A percentile compares a stretch with the other conserved stretches of the same genome.
phyloP scores from a whole-genome alignment of 2,113 vertebrate species.

The Laterallus jamaicensis region DNA sequence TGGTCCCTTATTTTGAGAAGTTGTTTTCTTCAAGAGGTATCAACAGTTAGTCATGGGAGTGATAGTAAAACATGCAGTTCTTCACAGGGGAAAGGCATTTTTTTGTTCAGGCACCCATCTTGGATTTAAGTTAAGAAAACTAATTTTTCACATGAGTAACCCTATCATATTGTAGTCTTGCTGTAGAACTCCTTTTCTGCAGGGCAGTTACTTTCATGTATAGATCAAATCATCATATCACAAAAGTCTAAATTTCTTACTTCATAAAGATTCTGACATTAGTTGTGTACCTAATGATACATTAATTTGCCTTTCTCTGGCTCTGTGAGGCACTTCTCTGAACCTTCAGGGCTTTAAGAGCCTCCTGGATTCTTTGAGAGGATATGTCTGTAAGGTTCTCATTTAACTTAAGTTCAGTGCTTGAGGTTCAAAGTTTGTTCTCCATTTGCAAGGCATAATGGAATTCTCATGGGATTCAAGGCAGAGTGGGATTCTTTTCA shows the following conservation, averaged over 20 bases:
- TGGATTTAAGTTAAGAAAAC: neutral
- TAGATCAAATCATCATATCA: neutral
- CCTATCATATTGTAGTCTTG: neutral
- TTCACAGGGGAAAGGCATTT: neutral
- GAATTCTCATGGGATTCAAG: neutral
- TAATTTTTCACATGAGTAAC: neutral
- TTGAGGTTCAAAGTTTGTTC: neutral
- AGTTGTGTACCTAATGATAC: neutral
- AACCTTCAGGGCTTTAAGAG: neutral
- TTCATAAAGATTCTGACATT: neutral
- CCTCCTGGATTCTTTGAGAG: neutral
- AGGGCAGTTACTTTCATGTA: neutral
- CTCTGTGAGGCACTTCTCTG: neutral
- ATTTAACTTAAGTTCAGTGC: neutral
- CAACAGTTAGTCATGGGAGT: neutral
- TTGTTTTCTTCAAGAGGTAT: neutral
- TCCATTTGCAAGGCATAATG: neutral
- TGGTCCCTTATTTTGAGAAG: neutral
- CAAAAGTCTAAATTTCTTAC: neutral
- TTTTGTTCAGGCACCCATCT: neutral
- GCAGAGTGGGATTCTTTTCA: neutral
- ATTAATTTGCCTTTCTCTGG: neutral
- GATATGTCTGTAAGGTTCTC: neutral
- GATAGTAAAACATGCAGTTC: neutral
- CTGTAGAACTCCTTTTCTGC: neutral